Conservation (phyloP, 2,113 vertebrate species). For the Equus quagga region DNA sequence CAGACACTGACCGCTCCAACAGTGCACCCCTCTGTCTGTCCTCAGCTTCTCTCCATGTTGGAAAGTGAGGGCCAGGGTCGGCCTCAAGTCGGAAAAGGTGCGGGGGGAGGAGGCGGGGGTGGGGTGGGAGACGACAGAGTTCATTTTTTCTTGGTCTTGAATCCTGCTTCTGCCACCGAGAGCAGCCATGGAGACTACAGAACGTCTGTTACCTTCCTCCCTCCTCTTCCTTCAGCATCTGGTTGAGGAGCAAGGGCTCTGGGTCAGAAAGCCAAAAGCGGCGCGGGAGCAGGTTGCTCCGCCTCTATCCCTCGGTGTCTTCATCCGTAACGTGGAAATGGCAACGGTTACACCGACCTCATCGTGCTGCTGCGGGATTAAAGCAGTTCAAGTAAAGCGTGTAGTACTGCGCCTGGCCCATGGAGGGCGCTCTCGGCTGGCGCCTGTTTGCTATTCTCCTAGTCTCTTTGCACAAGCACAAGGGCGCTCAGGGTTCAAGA, state of each 20-base stretch:
- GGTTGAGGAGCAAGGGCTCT: not conserved
- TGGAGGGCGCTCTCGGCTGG: too few relatives aligned
- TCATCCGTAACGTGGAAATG: not conserved
- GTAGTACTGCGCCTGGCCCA: not conserved
- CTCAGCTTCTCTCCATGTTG: not conserved
- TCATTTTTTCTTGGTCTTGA: not conserved
- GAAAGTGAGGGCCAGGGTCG: not conserved
- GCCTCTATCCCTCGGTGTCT: not conserved
- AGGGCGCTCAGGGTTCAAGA: not conserved
- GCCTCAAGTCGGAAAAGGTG: not conserved
- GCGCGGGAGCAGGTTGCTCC: not conserved
- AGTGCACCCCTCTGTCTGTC: not conserved
- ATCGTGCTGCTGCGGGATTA: not conserved
- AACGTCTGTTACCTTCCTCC: not conserved
- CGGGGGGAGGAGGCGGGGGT: not conserved
- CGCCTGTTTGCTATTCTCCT: not conserved
- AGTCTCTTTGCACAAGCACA: not conserved
- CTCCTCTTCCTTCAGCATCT: not conserved
- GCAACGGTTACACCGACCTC: not conserved
- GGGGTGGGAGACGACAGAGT: not conserved
- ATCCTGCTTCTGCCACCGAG: not conserved
- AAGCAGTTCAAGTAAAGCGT: not conserved
- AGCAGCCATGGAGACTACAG: not conserved
- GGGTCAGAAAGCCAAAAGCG: not conserved
- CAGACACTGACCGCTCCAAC: too few relatives aligned